phyloP scores from a whole-genome alignment of 2,113 vertebrate genomes.

The Ctenomys sociabilis region DNA sequence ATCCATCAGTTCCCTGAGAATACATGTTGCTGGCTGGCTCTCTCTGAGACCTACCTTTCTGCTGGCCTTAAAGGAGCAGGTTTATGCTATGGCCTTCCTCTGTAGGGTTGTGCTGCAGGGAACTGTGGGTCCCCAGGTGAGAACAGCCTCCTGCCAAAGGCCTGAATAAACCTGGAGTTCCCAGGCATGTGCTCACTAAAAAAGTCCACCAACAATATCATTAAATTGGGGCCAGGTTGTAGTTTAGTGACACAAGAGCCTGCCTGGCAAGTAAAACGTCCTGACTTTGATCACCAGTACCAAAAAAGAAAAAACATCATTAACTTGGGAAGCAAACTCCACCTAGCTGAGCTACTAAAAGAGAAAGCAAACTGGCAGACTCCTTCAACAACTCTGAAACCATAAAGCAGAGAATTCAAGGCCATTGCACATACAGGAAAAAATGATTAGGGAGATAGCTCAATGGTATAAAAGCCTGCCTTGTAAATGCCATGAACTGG shows the following conservation, averaged over 20 bases:
- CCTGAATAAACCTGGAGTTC: background rate
- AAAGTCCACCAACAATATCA: background rate
- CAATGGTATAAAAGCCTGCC: no score
- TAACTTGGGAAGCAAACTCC: background rate
- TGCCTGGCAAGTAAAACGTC: no score
- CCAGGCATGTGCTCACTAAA: background rate
- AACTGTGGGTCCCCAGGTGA: background rate
- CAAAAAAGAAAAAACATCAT: no score
- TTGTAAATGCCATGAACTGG: no score
- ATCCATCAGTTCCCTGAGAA: background rate
- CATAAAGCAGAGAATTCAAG: background rate
- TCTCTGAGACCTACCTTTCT: background rate
- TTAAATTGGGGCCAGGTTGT: no score
- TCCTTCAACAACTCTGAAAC: background rate
- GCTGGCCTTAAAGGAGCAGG: background rate
- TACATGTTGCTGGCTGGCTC: rapidly evolving
- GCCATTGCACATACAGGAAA: no score
- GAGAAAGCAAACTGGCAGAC: rapidly evolving
- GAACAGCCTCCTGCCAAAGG: background rate
- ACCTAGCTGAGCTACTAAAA: background rate
- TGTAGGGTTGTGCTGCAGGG: background rate
- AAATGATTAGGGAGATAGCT: no score
- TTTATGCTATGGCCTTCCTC: rapidly evolving
- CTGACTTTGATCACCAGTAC: no score
- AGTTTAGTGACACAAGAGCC: no score